Evolutionary conservation across 2,113 vertebrate species (phyloP).

Genomic region (Equus przewalskii): DNA sequence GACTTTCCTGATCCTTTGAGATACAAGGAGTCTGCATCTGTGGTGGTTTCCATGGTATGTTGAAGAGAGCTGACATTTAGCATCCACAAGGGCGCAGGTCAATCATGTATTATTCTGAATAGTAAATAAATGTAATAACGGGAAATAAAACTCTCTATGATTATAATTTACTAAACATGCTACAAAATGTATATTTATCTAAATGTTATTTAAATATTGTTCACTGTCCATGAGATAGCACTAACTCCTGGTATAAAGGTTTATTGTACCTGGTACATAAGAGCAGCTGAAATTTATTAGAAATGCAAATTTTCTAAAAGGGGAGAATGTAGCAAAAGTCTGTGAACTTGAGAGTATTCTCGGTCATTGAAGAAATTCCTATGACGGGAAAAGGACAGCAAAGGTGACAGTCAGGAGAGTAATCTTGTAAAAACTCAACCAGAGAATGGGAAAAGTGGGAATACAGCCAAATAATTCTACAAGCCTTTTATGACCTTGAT

Average conservation of each 20-base stretch:
- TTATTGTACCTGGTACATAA: neutral
- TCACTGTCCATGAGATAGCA: neutral
- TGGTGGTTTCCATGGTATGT: neutral
- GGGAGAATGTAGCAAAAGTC: neutral
- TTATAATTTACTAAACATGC: neutral
- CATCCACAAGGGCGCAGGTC: neutral
- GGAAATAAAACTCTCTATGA: neutral
- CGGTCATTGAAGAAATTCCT: neutral
- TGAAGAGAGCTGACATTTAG: neutral
- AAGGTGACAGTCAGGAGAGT: neutral
- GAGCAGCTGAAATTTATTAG: neutral
- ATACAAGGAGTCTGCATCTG: neutral
- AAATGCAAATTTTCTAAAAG: neutral
- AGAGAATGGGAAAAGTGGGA: neutral
- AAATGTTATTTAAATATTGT: neutral
- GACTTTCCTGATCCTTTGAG: no score
- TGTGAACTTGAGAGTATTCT: neutral
- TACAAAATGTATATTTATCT: neutral
- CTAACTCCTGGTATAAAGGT: neutral
- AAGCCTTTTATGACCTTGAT: neutral
- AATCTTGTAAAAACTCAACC: neutral
- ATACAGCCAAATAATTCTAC: neutral
- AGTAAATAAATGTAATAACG: neutral
- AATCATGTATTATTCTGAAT: neutral
- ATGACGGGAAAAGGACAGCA: neutral